These are phyloP conservation scores for human (Homo sapiens) DNA, from an alignment of 2,113 vertebrate species.

Conservation along the genomic window DNA sequence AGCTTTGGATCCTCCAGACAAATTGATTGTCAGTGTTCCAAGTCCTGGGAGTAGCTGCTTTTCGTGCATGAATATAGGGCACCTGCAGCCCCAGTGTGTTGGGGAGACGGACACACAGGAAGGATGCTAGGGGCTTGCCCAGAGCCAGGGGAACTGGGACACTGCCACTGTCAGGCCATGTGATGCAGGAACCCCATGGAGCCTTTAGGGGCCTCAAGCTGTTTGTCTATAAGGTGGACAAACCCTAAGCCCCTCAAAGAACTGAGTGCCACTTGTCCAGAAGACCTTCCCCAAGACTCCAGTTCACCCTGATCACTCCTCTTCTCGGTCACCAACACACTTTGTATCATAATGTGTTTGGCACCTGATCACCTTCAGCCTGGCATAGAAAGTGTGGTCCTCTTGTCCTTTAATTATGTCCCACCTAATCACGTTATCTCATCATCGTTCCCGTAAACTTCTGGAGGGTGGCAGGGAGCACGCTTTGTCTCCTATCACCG, in stretches of 20 bases:
- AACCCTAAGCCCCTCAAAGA: not conserved
- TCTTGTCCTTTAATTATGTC: not conserved
- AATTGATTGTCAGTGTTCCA: not conserved
- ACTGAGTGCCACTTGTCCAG: accelerated
- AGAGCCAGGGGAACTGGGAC: not conserved
- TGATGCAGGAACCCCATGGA: not conserved
- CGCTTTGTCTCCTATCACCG: not conserved
- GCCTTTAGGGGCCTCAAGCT: too few species aligned
- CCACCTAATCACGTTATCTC: not conserved
- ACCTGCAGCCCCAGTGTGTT: not conserved
- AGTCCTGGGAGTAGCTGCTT: not conserved
- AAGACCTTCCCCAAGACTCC: accelerated
- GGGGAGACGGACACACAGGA: not conserved
- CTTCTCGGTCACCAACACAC: accelerated
- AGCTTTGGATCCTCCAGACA: not conserved
- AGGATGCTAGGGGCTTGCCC: not conserved
- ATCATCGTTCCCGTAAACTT: not conserved
- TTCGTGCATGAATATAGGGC: not conserved
- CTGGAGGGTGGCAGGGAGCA: not conserved
- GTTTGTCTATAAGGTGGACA: not conserved
- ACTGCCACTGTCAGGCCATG: not conserved
- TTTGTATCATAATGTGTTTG: accelerated
- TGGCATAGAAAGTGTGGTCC: not conserved
- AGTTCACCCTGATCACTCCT: accelerated
- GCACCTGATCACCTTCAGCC: not conserved